Conservation (phyloP, 2,113 vertebrate genomes). For the Xenopus laevis region DNA sequence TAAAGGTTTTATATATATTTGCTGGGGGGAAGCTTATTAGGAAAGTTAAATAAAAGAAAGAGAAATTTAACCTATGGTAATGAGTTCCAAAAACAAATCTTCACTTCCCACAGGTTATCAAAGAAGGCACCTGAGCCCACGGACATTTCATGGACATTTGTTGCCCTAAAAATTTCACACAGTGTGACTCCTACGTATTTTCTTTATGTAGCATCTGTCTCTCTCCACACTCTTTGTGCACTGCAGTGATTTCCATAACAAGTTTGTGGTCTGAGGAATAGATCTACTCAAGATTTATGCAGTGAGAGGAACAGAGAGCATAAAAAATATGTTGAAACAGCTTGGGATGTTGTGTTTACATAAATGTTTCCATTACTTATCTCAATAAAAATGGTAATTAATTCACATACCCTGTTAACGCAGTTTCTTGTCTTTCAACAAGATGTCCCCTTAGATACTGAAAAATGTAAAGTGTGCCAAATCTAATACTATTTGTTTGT, state of each 20-base stretch:
- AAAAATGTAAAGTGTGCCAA: neutral
- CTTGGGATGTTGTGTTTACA: slow-evolving; percentile 29
- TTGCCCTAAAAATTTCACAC: no score
- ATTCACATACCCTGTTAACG: slow-evolving; percentile 23
- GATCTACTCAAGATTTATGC: slow-evolving; percentile 27
- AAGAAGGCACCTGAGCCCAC: neutral
- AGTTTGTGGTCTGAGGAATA: slow-evolving; percentile 27
- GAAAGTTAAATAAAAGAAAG: no score
- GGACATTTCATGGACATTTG: neutral
- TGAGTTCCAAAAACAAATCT: neutral
- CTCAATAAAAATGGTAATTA: slow-evolving; percentile 42
- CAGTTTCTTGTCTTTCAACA: slow-evolving; percentile 26
- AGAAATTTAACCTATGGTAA: no score
- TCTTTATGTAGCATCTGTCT: slow-evolving; percentile 31
- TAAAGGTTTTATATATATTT: no score
- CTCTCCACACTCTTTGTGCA: slow-evolving; percentile 9
- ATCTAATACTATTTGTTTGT: neutral
- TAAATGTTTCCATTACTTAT: slow-evolving; percentile 38
- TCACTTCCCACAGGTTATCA: neutral
- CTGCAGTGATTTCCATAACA: slow-evolving; percentile 27
- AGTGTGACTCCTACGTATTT: neutral
- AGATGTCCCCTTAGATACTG: slow-evolving; percentile 11
- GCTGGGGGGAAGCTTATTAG: no score
- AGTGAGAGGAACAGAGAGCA: slow-evolving; percentile 11
- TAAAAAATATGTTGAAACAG: slow-evolving; percentile 39